Conservation (phyloP, 2,797 vertebrate genomes). For the Alauda arvensis region DNA sequence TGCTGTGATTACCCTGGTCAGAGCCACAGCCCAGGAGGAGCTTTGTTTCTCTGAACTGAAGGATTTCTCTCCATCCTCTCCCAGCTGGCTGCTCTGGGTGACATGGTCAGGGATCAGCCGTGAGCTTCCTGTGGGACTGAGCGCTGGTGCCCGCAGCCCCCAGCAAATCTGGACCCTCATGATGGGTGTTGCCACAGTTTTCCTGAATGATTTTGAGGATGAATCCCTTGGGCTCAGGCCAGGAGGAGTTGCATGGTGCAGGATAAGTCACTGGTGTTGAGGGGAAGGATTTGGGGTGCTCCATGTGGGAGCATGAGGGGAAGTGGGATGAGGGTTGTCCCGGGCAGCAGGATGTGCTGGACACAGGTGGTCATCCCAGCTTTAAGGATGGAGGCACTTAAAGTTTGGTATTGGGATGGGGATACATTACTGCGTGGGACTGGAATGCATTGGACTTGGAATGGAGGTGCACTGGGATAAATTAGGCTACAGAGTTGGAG, state of each 20-base stretch:
- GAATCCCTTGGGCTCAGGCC: not conserved
- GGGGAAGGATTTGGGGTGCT: not conserved
- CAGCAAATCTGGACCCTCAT: not conserved
- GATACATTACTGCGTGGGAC: fast-evolving
- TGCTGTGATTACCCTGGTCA: not conserved
- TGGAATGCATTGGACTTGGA: not conserved
- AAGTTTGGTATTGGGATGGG: no score
- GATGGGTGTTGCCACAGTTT: not conserved
- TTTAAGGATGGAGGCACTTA: no score
- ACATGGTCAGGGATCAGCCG: not conserved
- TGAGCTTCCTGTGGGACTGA: not conserved
- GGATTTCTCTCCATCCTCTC: not conserved
- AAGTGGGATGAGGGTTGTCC: not conserved
- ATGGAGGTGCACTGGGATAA: not conserved
- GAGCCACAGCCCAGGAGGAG: not conserved
- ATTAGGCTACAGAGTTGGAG: not conserved
- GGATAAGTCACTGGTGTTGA: fast-evolving
- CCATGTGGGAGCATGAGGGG: fast-evolving
- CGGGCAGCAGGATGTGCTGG: not conserved
- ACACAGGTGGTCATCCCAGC: fast-evolving
- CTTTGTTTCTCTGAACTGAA: not conserved
- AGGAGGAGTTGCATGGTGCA: not conserved
- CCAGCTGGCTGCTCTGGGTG: not conserved
- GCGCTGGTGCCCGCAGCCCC: fast-evolving
- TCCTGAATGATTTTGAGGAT: not conserved